Evolutionary conservation across 2,113 vertebrate genomes (phyloP), one percentile per base, ranked within the genome.

Genomic region (Chlorodrepanis virens): DNA sequence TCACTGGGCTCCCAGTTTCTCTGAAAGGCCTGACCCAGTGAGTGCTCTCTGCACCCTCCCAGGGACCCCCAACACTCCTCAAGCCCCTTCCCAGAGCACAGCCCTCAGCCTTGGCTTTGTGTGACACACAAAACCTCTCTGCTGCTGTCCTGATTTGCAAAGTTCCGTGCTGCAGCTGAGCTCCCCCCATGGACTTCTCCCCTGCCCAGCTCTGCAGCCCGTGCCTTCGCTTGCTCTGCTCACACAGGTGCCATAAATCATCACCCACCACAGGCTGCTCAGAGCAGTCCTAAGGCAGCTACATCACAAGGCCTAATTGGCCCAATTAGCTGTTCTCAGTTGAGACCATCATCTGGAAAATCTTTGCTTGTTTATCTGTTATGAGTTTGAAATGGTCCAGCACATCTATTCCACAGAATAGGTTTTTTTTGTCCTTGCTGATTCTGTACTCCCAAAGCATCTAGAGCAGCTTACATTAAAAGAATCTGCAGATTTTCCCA

Each of bases 261-360:
- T 74, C 95, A 86, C 90, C 94, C 93, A 89, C 70, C 67, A 84
- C 2, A 75, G 82, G 35, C 42, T 82, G 49, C 75, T 79, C 88
- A 86, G 85, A 91, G 97, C 93, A 96, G 80, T 96, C 87, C 94
- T 31, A 82, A 86, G n/a, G 45, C 85, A 88, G 81, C 86, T 90
- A 80, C 60, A 96, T 50, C 83, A 84, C 71, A 89, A 81, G 39
- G 5, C 72, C 89, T 98, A 95, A 97, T 94, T 97, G 93, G 89
- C 56, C 65, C 19, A 3, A 97, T 97, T 90, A 97, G 75, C 72
- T 94, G 65, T 76, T 97, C 90, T 96, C 82, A 90, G 95, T 45
- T 94, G 93, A 95, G 87, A 86, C 83, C 87, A 80, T 97, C 96
- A 97, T 92, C 94, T 94, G 88, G 89, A 52, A 94, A 95, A 94